Conservation (phyloP, 2,113 vertebrate genomes). For the Siphamia tubifer region DNA sequence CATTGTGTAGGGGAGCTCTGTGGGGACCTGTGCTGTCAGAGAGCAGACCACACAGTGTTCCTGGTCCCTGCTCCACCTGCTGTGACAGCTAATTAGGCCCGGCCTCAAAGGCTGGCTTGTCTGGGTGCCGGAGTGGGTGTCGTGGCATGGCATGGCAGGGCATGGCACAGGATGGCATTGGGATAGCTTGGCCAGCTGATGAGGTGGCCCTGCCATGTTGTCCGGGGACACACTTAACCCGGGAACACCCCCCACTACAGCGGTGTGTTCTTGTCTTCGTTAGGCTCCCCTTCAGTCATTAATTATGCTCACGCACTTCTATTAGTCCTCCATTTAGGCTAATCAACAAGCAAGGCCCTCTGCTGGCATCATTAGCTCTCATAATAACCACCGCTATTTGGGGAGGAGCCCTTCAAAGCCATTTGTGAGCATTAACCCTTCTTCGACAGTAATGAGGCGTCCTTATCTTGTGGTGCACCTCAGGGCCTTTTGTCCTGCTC, state of each 20-base stretch:
- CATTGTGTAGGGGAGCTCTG: slow-evolving; percentile 54
- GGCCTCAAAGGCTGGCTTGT: slow-evolving; percentile 58
- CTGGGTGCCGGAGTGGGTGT: slow-evolving; percentile 65
- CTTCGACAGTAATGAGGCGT: slow-evolving; percentile 53
- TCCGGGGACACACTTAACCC: slow-evolving; percentile 48
- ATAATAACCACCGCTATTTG: slow-evolving; percentile 60
- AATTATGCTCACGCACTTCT: slow-evolving; percentile 70
- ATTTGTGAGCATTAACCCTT: slow-evolving; percentile 69
- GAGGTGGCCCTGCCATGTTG: slow-evolving; percentile 55
- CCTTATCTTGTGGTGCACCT: slow-evolving; percentile 44
- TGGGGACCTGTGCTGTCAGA: slow-evolving; percentile 65
- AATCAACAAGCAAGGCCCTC: slow-evolving; percentile 72
- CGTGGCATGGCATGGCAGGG: slow-evolving; percentile 46
- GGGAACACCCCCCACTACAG: slow-evolving; percentile 35
- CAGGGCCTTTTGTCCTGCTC: slow-evolving; percentile 51
- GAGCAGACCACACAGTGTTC: slow-evolving; percentile 56
- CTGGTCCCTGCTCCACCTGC: slow-evolving; percentile 69
- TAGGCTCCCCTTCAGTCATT: slow-evolving; percentile 67
- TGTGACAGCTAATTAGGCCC: slow-evolving; percentile 79
- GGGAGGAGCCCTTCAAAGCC: slow-evolving; percentile 49
- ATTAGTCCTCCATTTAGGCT: slow-evolving; percentile 71
- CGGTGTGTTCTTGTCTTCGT: slow-evolving; percentile 37
- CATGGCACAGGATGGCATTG: slow-evolving; percentile 43
- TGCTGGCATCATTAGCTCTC: slow-evolving; percentile 72
- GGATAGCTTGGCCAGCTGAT: slow-evolving; percentile 48